Evolutionary conservation across 2,888 invertebrate species (phyloP).

Genomic region (Blera fallax): DNA sequence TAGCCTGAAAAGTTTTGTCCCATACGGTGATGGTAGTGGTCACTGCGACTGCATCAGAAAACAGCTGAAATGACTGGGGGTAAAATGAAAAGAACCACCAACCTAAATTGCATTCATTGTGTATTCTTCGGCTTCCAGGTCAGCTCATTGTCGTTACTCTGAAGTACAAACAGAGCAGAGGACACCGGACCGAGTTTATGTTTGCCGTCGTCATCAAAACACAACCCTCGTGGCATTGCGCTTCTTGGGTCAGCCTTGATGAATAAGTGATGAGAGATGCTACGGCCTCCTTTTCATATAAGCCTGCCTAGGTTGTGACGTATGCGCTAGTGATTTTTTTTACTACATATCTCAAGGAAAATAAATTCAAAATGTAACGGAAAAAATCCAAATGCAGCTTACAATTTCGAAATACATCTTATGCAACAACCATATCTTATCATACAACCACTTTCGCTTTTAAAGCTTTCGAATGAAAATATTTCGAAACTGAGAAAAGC

Average conservation of each 20-base stretch:
- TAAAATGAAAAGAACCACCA: background rate
- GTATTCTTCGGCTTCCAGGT: constrained; percentile 28
- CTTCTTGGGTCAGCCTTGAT: constrained; percentile 18
- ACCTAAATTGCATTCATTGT: constrained; percentile 13
- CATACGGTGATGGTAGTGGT: background rate
- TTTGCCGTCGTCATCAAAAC: background rate
- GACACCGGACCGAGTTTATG: background rate
- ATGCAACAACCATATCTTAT: background rate
- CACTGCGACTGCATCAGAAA: background rate
- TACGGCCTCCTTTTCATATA: constrained; percentile 10
- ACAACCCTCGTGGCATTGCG: constrained; percentile 19
- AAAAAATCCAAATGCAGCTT: background rate
- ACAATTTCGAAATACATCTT: background rate
- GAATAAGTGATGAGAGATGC: background rate
- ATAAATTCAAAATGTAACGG: background rate
- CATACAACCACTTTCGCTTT: no score
- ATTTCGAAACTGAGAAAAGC: constrained; percentile 3
- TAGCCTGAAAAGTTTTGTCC: background rate
- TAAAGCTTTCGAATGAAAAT: background rate
- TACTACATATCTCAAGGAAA: background rate
- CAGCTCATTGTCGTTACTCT: constrained; percentile 27
- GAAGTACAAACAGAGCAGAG: background rate
- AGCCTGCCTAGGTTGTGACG: background rate
- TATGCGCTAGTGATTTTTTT: background rate
- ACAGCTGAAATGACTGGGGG: background rate